phyloP scores from a whole-genome alignment of 1,140 invertebrate genomes.

The Maniola jurtina region DNA sequence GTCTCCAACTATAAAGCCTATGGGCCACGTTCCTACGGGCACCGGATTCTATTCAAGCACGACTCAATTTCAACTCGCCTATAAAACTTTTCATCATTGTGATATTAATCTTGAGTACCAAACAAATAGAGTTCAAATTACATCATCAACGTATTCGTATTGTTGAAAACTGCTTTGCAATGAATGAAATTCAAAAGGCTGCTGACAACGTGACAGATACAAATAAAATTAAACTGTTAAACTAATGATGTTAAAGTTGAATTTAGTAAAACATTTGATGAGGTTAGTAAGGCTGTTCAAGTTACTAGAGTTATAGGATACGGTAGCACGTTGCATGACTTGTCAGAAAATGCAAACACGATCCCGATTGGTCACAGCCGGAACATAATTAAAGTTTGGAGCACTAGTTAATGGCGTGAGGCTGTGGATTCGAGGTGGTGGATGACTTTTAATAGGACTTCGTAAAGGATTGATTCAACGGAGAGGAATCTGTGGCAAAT shows the following conservation, averaged over 20 bases:
- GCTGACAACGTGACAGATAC: slow-evolving; percentile 25
- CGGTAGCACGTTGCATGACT: slow-evolving; percentile 77
- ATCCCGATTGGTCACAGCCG: slow-evolving; percentile 76
- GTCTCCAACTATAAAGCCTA: slow-evolving; percentile 21
- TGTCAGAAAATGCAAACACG: slow-evolving; percentile 72
- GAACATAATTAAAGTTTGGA: slow-evolving; percentile 79
- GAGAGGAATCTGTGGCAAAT: slow-evolving; percentile 68
- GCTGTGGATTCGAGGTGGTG: slow-evolving; percentile 74
- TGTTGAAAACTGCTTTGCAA: slow-evolving; percentile 54
- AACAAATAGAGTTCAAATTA: slow-evolving; percentile 65
- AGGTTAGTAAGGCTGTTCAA: slow-evolving; percentile 35
- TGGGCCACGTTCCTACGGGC: slow-evolving; percentile 70
- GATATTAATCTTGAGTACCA: slow-evolving; percentile 50
- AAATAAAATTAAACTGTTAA: slow-evolving; percentile 54
- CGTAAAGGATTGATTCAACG: slow-evolving; percentile 69
- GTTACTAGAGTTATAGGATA: slow-evolving; percentile 59
- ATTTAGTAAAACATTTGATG: slow-evolving; percentile 26
- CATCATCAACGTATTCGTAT: slow-evolving; percentile 48
- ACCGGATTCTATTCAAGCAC: slow-evolving; percentile 56
- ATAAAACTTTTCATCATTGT: slow-evolving; percentile 48
- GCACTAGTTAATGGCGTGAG: slow-evolving; percentile 75
- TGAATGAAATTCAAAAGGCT: slow-evolving; percentile 52
- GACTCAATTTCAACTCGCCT: slow-evolving; percentile 63
- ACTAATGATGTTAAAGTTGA: slow-evolving; percentile 44
- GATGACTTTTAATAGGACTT: slow-evolving; percentile 76